phyloP scores from a whole-genome alignment of 2,797 vertebrate genomes.

The Pyrocephalus nanus region DNA sequence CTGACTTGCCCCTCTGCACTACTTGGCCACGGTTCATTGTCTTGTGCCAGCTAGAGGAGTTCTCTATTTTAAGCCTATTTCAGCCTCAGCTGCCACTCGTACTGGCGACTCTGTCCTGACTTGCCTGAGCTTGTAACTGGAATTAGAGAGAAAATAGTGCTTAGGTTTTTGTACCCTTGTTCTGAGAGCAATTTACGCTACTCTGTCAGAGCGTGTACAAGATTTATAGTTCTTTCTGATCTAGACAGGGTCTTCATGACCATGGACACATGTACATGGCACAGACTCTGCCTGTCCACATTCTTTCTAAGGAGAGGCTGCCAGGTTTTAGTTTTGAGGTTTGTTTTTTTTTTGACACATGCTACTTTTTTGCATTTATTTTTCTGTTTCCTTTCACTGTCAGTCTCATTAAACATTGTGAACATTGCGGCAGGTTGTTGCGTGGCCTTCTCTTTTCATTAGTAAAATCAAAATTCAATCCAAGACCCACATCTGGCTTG shows the following conservation, averaged over 20 bases:
- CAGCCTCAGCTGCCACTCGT: not conserved
- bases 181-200: not conserved
- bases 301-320: not conserved
- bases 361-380: not conserved
- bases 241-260: not conserved
- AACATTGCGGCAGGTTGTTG: not conserved
- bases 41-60: not conserved
- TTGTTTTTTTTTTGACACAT: not conserved
- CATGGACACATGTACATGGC: fast-evolving
- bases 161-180: not conserved
- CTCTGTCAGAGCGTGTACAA: not conserved
- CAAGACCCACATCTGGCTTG: fast-evolving
- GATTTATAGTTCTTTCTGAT: not conserved
- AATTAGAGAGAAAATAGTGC: not conserved
- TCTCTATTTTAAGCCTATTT: not conserved
- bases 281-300: not conserved
- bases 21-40: not conserved
- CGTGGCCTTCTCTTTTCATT: fast-evolving
- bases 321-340: not conserved
- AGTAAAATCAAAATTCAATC: not conserved
- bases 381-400: not conserved
- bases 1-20: not conserved
- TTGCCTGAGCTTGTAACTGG: not conserved
- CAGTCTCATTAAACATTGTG: not conserved
- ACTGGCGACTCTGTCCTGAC: not conserved